These are phyloP conservation scores for Scaptomyza caliginosa DNA, from an alignment of 2,888 invertebrate genomes.

Conservation along the genomic window DNA sequence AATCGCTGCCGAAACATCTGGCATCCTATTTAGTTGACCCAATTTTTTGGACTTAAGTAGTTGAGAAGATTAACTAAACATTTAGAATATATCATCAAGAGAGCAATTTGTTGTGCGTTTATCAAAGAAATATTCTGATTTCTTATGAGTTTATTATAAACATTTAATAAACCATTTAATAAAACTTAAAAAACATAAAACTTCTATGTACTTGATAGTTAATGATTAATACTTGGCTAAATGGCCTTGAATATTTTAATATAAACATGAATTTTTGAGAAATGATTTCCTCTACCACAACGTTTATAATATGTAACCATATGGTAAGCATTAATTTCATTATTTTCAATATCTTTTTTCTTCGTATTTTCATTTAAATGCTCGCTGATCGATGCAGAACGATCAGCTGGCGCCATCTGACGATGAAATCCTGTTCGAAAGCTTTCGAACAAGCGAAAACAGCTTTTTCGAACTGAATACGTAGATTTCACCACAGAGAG, in stretches of 20 bases:
- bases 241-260: conserved; percentile 24
- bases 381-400: conserved; percentile 9
- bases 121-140: neutral
- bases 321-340: conserved; percentile 10
- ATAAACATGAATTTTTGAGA: conserved; percentile 39
- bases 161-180: neutral
- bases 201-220: conserved; percentile 8
- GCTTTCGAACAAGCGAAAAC: conserved; percentile 39
- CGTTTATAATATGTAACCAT: conserved; percentile 19
- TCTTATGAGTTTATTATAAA: neutral
- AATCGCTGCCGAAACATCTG: conserved; percentile 26
- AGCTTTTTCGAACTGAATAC: conserved; percentile 60
- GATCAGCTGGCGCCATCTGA: conserved; percentile 61
- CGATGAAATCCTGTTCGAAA: conserved; percentile 28
- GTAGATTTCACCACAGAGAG: conserved; percentile 33
- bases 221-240: conserved; percentile 12
- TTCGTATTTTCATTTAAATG: neutral
- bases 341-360: neutral
- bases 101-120: neutral
- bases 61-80: conserved; percentile 13
- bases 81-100: neutral
- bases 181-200: neutral
- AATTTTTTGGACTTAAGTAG: conserved; percentile 24
- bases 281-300: conserved; percentile 26
- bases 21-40: conserved; percentile 50